These are phyloP conservation scores for Hylomyscus alleni DNA, from an alignment of 2,797 vertebrate species.

Conservation along the genomic window DNA sequence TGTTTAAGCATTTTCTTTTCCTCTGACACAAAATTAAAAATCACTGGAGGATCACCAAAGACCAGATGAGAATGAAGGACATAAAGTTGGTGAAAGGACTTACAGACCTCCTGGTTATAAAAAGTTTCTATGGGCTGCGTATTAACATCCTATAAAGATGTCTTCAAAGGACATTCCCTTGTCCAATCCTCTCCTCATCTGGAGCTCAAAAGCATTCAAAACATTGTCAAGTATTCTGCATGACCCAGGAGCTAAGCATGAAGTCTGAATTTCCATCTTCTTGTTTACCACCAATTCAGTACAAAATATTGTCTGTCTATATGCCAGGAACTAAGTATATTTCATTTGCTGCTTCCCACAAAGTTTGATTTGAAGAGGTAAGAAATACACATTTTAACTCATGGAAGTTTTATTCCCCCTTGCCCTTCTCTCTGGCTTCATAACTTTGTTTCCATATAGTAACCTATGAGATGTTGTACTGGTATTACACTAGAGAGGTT, in stretches of 20 bases:
- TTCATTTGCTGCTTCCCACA: background rate
- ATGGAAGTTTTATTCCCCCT: background rate
- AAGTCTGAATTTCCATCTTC: background rate
- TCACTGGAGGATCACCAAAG: background rate
- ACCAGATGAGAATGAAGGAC: background rate
- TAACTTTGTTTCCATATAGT: constrained; percentile 16
- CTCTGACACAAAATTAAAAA: background rate
- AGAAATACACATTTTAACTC: background rate
- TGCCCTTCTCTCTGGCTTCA: background rate
- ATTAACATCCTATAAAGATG: background rate
- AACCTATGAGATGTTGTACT: background rate
- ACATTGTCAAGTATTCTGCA: background rate
- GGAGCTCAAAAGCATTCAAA: background rate
- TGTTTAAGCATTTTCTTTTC: background rate
- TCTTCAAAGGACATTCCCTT: background rate
- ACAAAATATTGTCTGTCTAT: background rate
- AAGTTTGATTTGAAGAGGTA: constrained; percentile 52
- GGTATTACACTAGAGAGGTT: background rate
- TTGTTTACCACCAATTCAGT: background rate
- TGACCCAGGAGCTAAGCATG: background rate
- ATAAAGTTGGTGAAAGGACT: background rate
- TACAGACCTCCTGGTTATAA: background rate
- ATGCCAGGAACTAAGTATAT: background rate
- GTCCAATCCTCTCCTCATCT: background rate
- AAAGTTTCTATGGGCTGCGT: background rate